Evolutionary conservation across 1,140 invertebrate genomes (phyloP), one percentile per base, ranked within the genome.

Genomic region (Grapholita molesta): DNA sequence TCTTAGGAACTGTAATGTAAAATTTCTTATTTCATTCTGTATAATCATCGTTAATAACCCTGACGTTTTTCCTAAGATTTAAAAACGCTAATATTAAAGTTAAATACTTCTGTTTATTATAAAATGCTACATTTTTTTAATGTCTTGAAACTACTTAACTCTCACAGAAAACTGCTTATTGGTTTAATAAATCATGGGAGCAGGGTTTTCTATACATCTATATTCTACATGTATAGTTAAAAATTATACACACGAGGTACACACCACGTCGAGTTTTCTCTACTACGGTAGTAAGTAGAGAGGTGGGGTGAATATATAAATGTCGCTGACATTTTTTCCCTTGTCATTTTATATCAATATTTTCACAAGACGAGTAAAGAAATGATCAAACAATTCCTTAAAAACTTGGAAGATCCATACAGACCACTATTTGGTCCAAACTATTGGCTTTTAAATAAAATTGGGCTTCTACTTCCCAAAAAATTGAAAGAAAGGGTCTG

Each of bases 391-490:
- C 28, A 66, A 24, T 82, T 87, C 69, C 42, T 88, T 6, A 12
- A 74, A 30, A 78, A 42, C 9, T 64, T 88, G 15, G 78, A 90
- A 69, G 80, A 88, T 68, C 73, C 80, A 21, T 33, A 77, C 3
- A 72, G 70, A 61, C 85, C 80, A 18, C 66, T 86, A 2, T 61
- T 89, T 18, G 86, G 72, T 23, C 88, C 87, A 12, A 88, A 82
- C 68, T 83, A 81, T 68, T 91, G 89, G 89, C 78, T 86, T 28
- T 25, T 89, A 52, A 77, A 73, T 25, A 83, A 71, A 70, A 70
- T 77, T 25, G 84, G 87, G 12, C 69, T 91, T n/a, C 70, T 89
- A n/a, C 74, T 91, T 70, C 84, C 83, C n/a, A 52, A 82, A 53
- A 82, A 74, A 23, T 66, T 55, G 23, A 28, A 74, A 2, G 64